These are phyloP conservation scores for Thalassarche chlororhynchos DNA, from an alignment of 2,113 vertebrate genomes.

Conservation along the genomic window DNA sequence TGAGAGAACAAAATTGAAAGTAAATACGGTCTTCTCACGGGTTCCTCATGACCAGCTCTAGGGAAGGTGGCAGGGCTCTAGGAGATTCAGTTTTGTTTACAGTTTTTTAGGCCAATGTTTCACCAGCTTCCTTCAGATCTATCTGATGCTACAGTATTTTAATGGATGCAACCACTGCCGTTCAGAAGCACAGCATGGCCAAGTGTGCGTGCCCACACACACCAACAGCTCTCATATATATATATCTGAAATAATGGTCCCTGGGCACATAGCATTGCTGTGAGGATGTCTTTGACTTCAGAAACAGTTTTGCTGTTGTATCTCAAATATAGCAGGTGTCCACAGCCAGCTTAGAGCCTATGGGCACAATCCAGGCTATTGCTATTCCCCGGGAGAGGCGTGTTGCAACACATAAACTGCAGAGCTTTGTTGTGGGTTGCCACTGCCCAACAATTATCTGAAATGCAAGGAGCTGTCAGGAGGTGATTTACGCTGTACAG, in stretches of 20 bases:
- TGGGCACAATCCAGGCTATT: not conserved
- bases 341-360: not conserved
- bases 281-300: constrained; percentile 59
- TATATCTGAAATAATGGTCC: not conserved
- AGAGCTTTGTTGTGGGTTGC: constrained; percentile 44
- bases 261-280: not conserved
- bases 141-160: not conserved
- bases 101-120: not conserved
- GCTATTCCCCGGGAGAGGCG: not conserved
- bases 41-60: not conserved
- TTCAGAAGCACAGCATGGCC: not conserved
- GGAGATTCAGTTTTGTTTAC: not conserved
- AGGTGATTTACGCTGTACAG: not conserved
- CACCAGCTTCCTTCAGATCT: not conserved
- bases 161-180: not conserved
- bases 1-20: not conserved
- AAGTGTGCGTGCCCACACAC: not conserved
- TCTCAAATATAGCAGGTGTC: constrained; percentile 41
- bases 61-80: not conserved
- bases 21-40: not conserved
- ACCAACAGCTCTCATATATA: not conserved
- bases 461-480: constrained; percentile 36
- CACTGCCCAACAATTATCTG: constrained; percentile 27
- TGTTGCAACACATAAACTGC: constrained; percentile 14
- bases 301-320: constrained; percentile 25